phyloP scores from a whole-genome alignment of 1,140 invertebrate species.

The Trichomalopsis sarcophagae region DNA sequence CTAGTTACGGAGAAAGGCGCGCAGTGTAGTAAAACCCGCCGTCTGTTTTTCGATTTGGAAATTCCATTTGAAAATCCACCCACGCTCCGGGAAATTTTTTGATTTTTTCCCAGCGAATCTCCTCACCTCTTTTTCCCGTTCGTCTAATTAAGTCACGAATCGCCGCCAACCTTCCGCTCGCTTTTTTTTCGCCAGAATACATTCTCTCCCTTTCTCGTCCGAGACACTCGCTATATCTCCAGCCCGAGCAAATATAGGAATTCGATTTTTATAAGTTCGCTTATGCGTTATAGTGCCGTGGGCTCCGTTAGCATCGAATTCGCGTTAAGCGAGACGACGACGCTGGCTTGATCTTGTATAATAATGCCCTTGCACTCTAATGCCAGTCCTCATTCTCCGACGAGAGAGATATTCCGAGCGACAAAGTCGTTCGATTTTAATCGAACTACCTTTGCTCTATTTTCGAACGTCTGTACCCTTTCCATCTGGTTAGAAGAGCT shows the following conservation, averaged over 20 bases:
- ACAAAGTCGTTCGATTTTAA: constrained; percentile 33
- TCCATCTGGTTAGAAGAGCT: not conserved
- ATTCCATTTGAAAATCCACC: not conserved
- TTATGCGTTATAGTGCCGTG: not conserved
- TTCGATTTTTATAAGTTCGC: constrained; percentile 28
- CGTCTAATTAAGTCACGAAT: constrained; percentile 1
- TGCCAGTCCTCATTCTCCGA: not conserved
- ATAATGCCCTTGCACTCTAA: constrained; percentile 33
- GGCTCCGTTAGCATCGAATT: constrained; percentile 31
- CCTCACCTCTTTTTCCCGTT: not conserved
- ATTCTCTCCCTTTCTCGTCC: not conserved
- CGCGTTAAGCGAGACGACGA: constrained; percentile 11
- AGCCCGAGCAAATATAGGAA: constrained; percentile 1
- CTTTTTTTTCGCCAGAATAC: not conserved
- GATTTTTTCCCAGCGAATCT: not conserved
- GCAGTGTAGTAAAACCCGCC: not conserved
- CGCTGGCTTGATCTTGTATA: constrained; percentile 22
- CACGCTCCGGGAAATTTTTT: not conserved
- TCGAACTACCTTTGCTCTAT: constrained; percentile 12
- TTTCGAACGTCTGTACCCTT: not conserved
- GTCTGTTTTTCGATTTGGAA: not conserved
- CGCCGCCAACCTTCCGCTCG: not conserved
- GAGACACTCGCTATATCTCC: not conserved
- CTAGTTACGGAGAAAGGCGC: not conserved
- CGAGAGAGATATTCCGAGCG: not conserved